These are phyloP conservation scores for Spodoptera picta DNA, from an alignment of 2,888 invertebrate species.

Conservation along the genomic window DNA sequence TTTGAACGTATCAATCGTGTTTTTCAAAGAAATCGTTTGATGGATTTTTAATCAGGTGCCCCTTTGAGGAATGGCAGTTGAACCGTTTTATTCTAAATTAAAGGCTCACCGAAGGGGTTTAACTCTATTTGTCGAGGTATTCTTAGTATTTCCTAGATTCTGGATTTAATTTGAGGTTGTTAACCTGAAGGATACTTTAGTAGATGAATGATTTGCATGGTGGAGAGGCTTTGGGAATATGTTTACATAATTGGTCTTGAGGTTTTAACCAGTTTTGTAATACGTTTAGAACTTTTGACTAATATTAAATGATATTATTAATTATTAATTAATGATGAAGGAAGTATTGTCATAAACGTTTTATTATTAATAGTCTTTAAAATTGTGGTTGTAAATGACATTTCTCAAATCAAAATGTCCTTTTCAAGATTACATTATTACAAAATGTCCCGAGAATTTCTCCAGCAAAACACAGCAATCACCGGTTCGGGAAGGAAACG, in stretches of 20 bases:
- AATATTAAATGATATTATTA: too few species aligned
- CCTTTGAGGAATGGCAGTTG: conserved; percentile 35
- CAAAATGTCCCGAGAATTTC: background rate
- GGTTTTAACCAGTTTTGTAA: too few species aligned
- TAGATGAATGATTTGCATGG: too few species aligned
- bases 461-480: conserved; percentile 15
- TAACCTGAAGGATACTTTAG: background rate
- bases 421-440: background rate
- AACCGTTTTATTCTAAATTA: conserved; percentile 40
- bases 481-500: background rate
- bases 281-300: too few species aligned
- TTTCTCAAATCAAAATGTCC: background rate
- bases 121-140: conserved; percentile 39
- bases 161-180: conserved; percentile 15
- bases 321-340: too few species aligned
- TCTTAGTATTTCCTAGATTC: conserved; percentile 24
- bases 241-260: too few species aligned
- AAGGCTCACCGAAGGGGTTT: conserved; percentile 17
- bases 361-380: too few species aligned
- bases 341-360: too few species aligned
- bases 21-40: conserved; percentile 47
- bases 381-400: too few species aligned
- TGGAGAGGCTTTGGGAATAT: too few species aligned
- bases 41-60: conserved; percentile 48
- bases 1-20: conserved; percentile 38